Evolutionary conservation across 1,140 invertebrate species (phyloP), one percentile per base, ranked within the genome.

Genomic region (Semibalanus balanoides): DNA sequence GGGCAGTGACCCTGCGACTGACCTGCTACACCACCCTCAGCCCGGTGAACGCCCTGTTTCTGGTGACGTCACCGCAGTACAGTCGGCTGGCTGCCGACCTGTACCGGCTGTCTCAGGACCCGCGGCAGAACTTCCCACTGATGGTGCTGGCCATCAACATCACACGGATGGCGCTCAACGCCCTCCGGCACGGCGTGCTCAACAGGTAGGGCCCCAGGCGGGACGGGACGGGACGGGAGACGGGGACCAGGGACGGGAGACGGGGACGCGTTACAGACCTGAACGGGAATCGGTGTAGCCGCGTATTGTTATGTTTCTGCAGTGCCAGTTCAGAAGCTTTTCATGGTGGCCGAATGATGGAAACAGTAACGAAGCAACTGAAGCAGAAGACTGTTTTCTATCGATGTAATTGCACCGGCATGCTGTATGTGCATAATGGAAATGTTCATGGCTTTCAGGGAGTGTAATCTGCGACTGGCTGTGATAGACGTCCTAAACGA

Each of bases 1-100:
- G 83, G 87, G 87, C n/a, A 83, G 79, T 72, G 87, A 88, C 83
- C 87, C 87, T 75, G 83, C 84, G 22, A 88, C 87, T 40, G 87
- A 88, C 81, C 80, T 88, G 11, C 79, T 86, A 87, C 28, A 84
- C 85, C 74, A 87, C 87, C 22, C 79, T 88, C 31, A 86, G 86
- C 9, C 79, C 88, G n/a, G 40, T 87, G 28, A 85, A 88, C 76
- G 81, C 87, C 9, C 80, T 88, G 1, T 83, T 84, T 77, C 80
- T 88, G 35, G 78, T 85, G 29, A 83, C 82, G 27, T 82, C 83
- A 30, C 81, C 83, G 28, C 80, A 83, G n/a, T 81, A 81, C 43
- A 74, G 81, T 19, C 78, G 83, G n/a, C 79, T 88, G 14, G 83
- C 85, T 0, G 80, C 81, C 73, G 84, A 86, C 77, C 83, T 88